Base-by-base conservation (phyloP, 2,888 invertebrate species). In the Hybos culiciformis region DNA sequence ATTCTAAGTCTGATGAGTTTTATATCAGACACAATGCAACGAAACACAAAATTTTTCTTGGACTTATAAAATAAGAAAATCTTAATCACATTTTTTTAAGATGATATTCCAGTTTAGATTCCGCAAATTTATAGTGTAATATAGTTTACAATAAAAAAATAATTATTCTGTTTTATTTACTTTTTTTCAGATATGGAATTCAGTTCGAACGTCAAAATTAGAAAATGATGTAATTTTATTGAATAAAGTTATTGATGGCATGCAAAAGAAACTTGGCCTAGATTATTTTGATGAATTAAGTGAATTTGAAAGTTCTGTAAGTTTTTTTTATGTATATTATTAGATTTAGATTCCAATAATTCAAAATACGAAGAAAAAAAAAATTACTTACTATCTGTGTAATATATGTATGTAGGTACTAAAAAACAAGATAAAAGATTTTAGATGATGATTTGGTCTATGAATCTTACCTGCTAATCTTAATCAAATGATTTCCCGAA, bases 261-360 rank as follows among this genome's bases (percentile, higher is more conserved):
- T 67, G 51, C 59, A 60, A 39, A 54, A 57, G 43, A 58, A 60
- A 18, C 46, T 66, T 51, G 63, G 62, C 44, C 50, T 65, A 3
- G 51, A 59, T 43, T 59, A 63, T 50, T 51, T 66, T 46, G 62
- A 66, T 32, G 63, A 65, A 19, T 45, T 62, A n/a, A 56, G 50
- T 23, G 61, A 63, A 42, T 61, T 63, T 41, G 59, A 64, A 51
- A 58, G 61, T 45, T 59, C 59, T 56, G 67, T 65, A 52, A 58
- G 54, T 46, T n/a, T n/a, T 18, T 11, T 12, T 26, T 33, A 29
- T 23, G 6, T 26, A 33, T 17, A 9, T 29, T 39, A 24, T 39
- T 39, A 20, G 3, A 21, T 23, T 14, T 39, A 9, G 6, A 38
- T 38, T 23, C 7, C 7, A 18, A 14, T 3, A 21, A n/a, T n/a